Base-by-base conservation (phyloP, 64 coral and sea anemone genomes). In the Cladopsammia gracilis region DNA sequence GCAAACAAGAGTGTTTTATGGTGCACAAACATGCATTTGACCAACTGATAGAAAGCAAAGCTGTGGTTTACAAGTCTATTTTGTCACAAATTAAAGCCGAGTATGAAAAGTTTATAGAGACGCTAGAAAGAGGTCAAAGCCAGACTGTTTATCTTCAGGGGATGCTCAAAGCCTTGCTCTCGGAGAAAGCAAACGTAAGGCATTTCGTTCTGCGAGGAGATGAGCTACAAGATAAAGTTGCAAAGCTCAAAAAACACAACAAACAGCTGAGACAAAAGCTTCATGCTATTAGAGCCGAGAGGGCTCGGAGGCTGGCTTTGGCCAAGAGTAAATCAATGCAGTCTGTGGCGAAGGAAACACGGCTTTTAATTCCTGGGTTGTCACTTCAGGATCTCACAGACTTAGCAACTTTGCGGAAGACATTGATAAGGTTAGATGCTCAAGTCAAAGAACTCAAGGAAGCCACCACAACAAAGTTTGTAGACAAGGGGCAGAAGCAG, bases 1-100 rank as follows among this genome's bases (percentile, higher is more conserved):
- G 62, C 14, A 83, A 83, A 22, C 83, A 96, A 77, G 94, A 99
- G 10, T 54, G 71, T 62, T 99, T 87, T 60, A 87, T 71, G 48
- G 88, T 94, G 23, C 92, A 88, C 70, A 99, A 92, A 93, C 77
- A 96, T 78, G 94, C 98, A 1, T 99, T 99, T 65, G 94, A 96
- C 67, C 91, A 96, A 65, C 64, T 99, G 14, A 86, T 99, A 14
- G 97, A 94, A 82, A 69, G 80, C 14, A 96, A 99, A 76, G 78
- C 87, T 58, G 88, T 77, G 3, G 89, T 96, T 25, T 99, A 90
- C 48, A 99, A 99, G 82, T 44, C 89, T 25, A 48, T 96, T 15
- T 70, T 99, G 14, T 68, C 98, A n/a, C 81, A 93, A 11, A 83
- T 99, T 9, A 99, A 99, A 71, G 94, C 91, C 4, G 98, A 99